Conservation (phyloP, 2,888 invertebrate genomes). For the Philaethria dido region DNA sequence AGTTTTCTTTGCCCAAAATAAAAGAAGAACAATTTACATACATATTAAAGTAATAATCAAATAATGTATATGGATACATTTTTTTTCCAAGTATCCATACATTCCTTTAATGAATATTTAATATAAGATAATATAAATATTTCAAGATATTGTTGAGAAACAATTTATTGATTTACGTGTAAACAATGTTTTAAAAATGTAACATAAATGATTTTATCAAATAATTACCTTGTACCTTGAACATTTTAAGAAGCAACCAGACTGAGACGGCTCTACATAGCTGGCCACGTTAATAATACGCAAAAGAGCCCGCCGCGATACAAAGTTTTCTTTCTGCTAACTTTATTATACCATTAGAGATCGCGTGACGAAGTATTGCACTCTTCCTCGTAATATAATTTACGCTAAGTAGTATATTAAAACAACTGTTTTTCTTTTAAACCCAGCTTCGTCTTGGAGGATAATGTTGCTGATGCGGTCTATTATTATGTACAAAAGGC, state of each 20-base stretch:
- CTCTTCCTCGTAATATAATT: slow-evolving; percentile 69
- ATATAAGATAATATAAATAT: no score
- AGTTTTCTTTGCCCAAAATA: slow-evolving; percentile 39
- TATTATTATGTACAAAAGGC: background rate
- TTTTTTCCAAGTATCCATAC: no score
- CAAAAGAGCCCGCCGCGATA: slow-evolving; percentile 71
- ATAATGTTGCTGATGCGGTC: background rate
- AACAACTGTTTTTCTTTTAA: slow-evolving; percentile 54
- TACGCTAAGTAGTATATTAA: slow-evolving; percentile 68
- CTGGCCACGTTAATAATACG: slow-evolving; percentile 76
- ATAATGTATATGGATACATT: no score
- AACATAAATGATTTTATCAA: no score
- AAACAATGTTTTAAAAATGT: no score
- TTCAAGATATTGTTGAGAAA: no score
- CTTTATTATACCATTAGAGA: slow-evolving; percentile 81
- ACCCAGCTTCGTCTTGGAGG: background rate
- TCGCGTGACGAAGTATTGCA: slow-evolving; percentile 75
- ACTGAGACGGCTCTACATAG: slow-evolving; percentile 48
- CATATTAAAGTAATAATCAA: no score
- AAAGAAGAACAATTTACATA: background rate
- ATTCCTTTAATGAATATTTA: no score
- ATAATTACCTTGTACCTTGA: no score
- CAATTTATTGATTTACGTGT: no score
- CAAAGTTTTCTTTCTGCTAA: slow-evolving; percentile 78
- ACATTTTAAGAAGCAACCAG: background rate